phyloP scores from a whole-genome alignment of 2,797 vertebrate species.

The Sarcoramphus papa region DNA sequence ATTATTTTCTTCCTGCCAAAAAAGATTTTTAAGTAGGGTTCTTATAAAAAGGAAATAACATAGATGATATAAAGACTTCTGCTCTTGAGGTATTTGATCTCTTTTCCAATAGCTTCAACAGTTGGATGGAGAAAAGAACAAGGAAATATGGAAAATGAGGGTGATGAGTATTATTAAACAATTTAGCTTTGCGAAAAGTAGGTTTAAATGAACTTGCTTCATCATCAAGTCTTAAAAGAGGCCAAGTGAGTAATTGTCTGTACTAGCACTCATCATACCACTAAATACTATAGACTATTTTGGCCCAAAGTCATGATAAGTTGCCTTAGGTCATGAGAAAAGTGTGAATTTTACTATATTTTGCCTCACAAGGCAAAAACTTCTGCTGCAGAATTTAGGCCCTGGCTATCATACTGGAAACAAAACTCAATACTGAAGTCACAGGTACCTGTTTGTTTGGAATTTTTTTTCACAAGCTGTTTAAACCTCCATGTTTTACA shows the following conservation, averaged over 20 bases:
- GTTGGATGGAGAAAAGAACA: background rate
- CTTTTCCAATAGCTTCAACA: background rate
- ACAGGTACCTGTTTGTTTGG: background rate
- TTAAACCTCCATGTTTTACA: background rate
- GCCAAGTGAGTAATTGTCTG: background rate
- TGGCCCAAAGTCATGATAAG: background rate
- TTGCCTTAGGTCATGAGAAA: background rate
- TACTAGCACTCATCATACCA: background rate
- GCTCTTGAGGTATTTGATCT: background rate
- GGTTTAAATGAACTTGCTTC: background rate
- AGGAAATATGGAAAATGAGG: background rate
- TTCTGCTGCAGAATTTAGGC: background rate
- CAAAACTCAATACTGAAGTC: background rate
- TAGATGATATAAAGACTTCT: background rate
- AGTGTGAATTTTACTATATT: background rate
- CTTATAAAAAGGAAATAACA: background rate
- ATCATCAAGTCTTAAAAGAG: background rate
- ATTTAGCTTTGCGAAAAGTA: background rate
- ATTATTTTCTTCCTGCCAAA: background rate
- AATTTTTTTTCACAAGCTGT: background rate
- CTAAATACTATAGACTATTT: background rate
- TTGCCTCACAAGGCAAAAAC: background rate
- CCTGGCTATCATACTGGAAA: background rate
- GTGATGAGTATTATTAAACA: background rate
- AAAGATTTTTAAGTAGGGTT: background rate